Percentiles rank a stretch among this genome's conserved stretches.
Conservation (phyloP, 2,797 vertebrate species). For the Syngnathus acus region DNA sequence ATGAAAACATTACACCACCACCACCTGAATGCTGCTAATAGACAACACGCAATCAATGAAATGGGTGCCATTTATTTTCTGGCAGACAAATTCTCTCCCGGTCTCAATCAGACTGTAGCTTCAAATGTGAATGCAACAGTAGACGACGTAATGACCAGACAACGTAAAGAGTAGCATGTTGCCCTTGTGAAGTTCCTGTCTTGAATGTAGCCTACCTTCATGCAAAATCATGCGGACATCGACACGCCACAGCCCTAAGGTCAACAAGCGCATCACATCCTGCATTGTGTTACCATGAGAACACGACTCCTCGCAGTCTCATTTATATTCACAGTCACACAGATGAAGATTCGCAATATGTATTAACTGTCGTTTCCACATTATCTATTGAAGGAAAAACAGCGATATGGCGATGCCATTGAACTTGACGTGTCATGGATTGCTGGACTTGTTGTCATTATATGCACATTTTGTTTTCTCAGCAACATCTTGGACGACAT, state of each 20-base stretch:
- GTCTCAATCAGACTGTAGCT: constrained; percentile 14
- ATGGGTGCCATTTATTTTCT: constrained; percentile 35
- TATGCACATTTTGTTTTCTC: constrained; percentile 41
- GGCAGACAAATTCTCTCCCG: constrained; percentile 36
- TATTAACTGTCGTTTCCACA: constrained; percentile 64
- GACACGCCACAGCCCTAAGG: constrained; percentile 54
- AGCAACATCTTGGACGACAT: constrained; percentile 35
- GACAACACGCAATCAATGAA: constrained; percentile 42
- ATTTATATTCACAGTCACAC: constrained; percentile 68
- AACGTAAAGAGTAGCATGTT: neutral
- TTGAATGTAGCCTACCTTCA: constrained; percentile 24
- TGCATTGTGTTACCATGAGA: constrained; percentile 69
- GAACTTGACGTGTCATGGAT: constrained; percentile 21
- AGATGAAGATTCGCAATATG: constrained; percentile 61
- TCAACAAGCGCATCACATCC: constrained; percentile 60
- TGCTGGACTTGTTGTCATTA: constrained; percentile 26
- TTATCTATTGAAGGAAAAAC: constrained; percentile 36
- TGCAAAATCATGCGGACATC: constrained; percentile 29
- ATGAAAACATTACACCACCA: constrained; percentile 50
- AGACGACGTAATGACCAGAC: constrained; percentile 18
- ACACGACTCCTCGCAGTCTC: constrained; percentile 55
- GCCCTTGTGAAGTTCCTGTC: constrained; percentile 11
- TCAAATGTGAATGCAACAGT: constrained; percentile 12
- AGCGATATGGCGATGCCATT: constrained; percentile 28
- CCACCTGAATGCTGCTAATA: constrained; percentile 54